A percentile compares a stretch with the other conserved stretches of the same genome.
Evolutionary conservation across 2,797 vertebrate species (phyloP).

Genomic region (Perodicticus potto): DNA sequence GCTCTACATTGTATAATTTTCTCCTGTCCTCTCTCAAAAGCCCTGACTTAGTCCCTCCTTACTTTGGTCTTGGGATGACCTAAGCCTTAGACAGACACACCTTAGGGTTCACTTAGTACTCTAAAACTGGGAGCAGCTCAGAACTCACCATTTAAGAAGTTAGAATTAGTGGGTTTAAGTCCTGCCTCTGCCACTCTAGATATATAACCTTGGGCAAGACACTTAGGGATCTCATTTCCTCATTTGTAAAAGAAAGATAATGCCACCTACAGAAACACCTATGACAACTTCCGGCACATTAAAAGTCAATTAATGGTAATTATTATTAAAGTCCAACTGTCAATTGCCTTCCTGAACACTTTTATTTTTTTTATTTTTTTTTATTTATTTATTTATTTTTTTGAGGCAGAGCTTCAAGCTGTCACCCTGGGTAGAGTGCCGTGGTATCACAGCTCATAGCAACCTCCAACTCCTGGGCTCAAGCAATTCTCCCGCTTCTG

Average conservation of each 20-base stretch:
- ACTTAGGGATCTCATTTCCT: slow-evolving; percentile 27
- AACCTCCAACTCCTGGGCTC: no score
- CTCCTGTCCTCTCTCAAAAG: slow-evolving; percentile 14
- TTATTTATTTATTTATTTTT: no score
- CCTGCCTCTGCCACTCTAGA: slow-evolving; percentile 28
- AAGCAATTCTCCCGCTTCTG: no score
- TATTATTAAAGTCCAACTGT: slow-evolving; percentile 61
- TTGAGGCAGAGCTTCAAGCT: no score
- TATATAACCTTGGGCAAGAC: slow-evolving; percentile 44
- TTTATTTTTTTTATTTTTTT: no score
- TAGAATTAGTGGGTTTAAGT: slow-evolving; percentile 1
- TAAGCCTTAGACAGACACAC: slow-evolving; percentile 57
- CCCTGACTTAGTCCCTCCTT: slow-evolving; percentile 55
- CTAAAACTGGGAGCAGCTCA: slow-evolving; percentile 48
- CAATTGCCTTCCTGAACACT: slow-evolving; percentile 63
- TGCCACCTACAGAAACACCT: slow-evolving; percentile 33
- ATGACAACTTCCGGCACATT: slow-evolving; percentile 51
- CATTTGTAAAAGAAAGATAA: slow-evolving; percentile 62
- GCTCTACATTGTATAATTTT: slow-evolving; percentile 20
- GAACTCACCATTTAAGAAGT: slow-evolving; percentile 25
- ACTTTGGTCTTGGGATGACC: slow-evolving; percentile 39
- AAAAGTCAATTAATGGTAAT: slow-evolving; percentile 69
- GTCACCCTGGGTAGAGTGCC: no score
- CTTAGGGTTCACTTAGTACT: slow-evolving; percentile 44
- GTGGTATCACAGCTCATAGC: no score